These are phyloP conservation scores for Genyomyrus donnyi DNA, from an alignment of 2,113 vertebrate species.

Conservation along the genomic window DNA sequence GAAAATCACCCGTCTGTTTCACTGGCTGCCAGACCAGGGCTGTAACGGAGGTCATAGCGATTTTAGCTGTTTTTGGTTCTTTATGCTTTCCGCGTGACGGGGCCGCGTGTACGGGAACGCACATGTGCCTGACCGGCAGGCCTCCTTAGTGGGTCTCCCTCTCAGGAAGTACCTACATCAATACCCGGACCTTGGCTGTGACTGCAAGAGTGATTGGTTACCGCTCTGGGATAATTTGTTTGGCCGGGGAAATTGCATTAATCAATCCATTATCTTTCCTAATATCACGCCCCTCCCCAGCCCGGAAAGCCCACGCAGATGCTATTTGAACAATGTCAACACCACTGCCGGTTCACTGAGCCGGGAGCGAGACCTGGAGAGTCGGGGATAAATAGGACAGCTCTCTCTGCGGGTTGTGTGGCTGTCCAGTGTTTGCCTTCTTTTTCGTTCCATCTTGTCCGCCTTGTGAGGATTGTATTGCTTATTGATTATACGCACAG, in stretches of 20 bases:
- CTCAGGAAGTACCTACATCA: slow-evolving; percentile 10
- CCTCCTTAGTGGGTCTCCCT: slow-evolving; percentile 3
- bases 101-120: background rate
- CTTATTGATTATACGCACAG: slow-evolving; percentile 32
- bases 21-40: background rate
- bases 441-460: background rate
- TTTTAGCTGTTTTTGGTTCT: background rate
- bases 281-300: slow-evolving; percentile 27
- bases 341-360: background rate
- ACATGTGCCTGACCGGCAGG: background rate
- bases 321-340: background rate
- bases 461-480: slow-evolving; percentile 10
- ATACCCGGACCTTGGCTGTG: slow-evolving; percentile 11
- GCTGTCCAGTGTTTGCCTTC: slow-evolving; percentile 15
- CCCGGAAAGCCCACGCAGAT: slow-evolving; percentile 3
- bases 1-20: slow-evolving; percentile 5
- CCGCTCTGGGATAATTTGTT: slow-evolving; percentile 4
- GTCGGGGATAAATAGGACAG: background rate
- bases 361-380: background rate
- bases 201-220: background rate
- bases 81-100: background rate
- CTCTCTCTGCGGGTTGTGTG: background rate
- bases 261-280: slow-evolving; percentile 28
- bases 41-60: background rate
- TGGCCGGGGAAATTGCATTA: slow-evolving; percentile 11